Conservation (phyloP, 2,113 vertebrate genomes). For the Fregetta grallaria region DNA sequence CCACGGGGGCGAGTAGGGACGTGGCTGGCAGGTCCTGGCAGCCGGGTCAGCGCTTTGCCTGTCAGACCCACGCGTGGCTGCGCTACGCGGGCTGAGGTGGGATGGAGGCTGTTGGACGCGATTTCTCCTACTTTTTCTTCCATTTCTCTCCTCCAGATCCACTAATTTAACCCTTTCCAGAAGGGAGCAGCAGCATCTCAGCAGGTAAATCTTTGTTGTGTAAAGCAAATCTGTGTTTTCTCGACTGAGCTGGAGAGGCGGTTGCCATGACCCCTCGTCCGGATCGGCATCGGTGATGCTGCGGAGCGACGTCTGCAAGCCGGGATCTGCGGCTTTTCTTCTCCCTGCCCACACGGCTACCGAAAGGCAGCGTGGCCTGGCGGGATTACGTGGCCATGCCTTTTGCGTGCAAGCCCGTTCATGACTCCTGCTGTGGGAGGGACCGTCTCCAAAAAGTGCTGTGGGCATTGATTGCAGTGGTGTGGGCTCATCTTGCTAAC, state of each 20-base stretch:
- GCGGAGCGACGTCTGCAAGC: fast-evolving
- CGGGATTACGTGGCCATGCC: background rate
- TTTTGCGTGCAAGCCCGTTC: background rate
- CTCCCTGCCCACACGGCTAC: background rate
- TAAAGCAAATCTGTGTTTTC: background rate
- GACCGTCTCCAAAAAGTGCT: background rate
- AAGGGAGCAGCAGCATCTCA: background rate
- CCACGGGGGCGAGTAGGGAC: fast-evolving
- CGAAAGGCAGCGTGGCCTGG: background rate
- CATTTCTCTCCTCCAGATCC: background rate
- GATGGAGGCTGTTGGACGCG: fast-evolving
- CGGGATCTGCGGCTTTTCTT: fast-evolving
- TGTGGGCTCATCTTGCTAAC: background rate
- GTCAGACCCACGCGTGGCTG: fast-evolving
- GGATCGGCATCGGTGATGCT: fast-evolving
- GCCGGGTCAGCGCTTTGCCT: background rate
- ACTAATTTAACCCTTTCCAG: background rate
- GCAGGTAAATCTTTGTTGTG: background rate
- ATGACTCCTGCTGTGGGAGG: background rate
- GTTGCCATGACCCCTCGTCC: fast-evolving
- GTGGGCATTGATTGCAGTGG: background rate
- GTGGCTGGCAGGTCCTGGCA: background rate
- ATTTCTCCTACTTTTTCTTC: background rate
- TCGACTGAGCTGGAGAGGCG: background rate
- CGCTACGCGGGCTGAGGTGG: background rate